Evolutionary conservation across 1,140 invertebrate species (phyloP).

Genomic region (Cydia splendana): DNA sequence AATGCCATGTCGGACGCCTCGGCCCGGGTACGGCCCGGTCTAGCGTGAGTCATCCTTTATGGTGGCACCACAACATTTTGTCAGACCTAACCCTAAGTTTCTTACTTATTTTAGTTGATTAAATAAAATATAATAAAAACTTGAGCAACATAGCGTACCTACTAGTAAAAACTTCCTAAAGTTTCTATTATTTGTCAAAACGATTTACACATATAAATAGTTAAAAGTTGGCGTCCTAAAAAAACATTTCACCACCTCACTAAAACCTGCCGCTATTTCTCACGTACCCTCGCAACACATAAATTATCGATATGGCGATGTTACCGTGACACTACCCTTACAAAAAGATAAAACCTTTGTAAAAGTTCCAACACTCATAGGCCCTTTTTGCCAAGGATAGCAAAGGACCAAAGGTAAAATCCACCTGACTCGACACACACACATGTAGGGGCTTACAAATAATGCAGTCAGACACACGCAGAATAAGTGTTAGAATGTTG

Average conservation of each 20-base stretch:
- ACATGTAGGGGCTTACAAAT: background rate
- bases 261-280: conserved; percentile 41
- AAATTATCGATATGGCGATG: conserved; percentile 48
- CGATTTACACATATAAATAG: conserved; percentile 1
- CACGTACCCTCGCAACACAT: conserved; percentile 48
- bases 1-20: too few species aligned
- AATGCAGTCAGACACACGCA: background rate
- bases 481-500: conserved; percentile 6
- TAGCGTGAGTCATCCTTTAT: too few species aligned
- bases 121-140: too few species aligned
- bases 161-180: background rate
- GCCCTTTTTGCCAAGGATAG: conserved; percentile 38
- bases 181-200: background rate
- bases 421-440: conserved; percentile 50
- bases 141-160: background rate
- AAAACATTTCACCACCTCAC: conserved; percentile 44
- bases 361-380: conserved; percentile 31
- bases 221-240: background rate
- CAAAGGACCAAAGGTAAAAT: conserved; percentile 44
- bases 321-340: conserved; percentile 2
- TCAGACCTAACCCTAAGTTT: too few species aligned
- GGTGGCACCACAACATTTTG: too few species aligned
- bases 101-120: too few species aligned
- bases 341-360: conserved; percentile 32
- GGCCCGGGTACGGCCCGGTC: too few species aligned